Conservation (phyloP, 2,797 vertebrate species). For the Acomys russatus region DNA sequence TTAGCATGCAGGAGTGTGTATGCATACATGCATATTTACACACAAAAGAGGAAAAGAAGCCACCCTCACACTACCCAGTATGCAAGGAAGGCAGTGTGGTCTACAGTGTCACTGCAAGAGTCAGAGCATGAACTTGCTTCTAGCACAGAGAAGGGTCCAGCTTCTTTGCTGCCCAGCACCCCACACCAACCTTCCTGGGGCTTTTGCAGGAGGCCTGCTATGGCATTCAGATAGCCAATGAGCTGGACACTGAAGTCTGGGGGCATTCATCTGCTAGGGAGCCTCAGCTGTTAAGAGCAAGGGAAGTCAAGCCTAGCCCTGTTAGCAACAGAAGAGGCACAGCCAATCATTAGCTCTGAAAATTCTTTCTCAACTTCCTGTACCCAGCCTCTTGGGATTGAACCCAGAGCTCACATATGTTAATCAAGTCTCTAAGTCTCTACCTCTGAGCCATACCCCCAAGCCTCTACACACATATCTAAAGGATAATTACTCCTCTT, state of each 20-base stretch:
- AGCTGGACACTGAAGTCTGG: background rate
- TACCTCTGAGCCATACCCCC: background rate
- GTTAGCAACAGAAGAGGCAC: background rate
- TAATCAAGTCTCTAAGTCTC: background rate
- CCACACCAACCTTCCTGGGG: background rate
- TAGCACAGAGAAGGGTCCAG: background rate
- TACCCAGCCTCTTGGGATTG: background rate
- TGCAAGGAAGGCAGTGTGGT: background rate
- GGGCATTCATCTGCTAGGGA: background rate
- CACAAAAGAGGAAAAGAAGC: background rate
- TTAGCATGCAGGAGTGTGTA: background rate
- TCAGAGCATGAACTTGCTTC: background rate
- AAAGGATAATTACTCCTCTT: conserved; percentile 16
- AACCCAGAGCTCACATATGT: background rate
- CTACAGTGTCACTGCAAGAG: background rate
- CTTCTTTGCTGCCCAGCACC: background rate
- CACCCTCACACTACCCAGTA: background rate
- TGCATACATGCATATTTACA: background rate
- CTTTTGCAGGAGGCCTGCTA: background rate
- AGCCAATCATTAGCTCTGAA: background rate
- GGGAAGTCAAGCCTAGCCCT: background rate
- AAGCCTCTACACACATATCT: background rate
- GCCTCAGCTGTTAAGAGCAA: background rate
- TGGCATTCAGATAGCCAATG: background rate
- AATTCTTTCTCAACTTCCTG: conserved; percentile 4